Percentiles rank a stretch among this genome's conserved stretches.
Conservation (phyloP, 1,140 invertebrate species). For the Drosophila tristis region DNA sequence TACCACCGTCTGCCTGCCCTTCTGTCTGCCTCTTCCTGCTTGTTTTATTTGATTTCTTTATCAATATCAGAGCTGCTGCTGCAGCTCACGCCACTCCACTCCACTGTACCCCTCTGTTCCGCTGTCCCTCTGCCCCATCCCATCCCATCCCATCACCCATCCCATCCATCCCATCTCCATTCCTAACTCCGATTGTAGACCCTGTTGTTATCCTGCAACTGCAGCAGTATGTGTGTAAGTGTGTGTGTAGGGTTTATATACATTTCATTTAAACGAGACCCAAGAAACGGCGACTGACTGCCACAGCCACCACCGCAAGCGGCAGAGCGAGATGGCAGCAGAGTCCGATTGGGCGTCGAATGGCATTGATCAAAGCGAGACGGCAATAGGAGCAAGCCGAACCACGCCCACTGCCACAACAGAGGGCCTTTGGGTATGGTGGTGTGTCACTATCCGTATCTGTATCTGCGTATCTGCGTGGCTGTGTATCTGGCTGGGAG, state of each 20-base stretch:
- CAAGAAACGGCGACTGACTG: slow-evolving; percentile 20
- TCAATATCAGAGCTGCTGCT: slow-evolving; percentile 70
- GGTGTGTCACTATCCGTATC: slow-evolving; percentile 63
- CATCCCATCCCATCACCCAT: not conserved
- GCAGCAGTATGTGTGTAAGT: slow-evolving; percentile 63
- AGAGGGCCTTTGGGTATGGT: slow-evolving; percentile 46
- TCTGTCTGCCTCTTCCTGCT: slow-evolving; percentile 28
- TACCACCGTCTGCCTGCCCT: slow-evolving; percentile 10
- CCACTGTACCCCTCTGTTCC: slow-evolving; percentile 1
- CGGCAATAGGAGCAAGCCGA: slow-evolving; percentile 3
- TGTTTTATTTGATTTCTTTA: slow-evolving; percentile 79
- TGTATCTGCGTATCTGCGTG: slow-evolving; percentile 42
- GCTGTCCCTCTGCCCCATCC: not conserved
- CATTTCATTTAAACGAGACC: slow-evolving; percentile 77
- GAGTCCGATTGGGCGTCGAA: not conserved
- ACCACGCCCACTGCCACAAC: slow-evolving; percentile 44
- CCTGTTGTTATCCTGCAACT: slow-evolving; percentile 46
- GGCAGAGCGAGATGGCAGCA: slow-evolving; percentile 32
- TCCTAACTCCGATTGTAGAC: slow-evolving; percentile 14
- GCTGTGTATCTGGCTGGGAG: not conserved
- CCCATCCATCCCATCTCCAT: slow-evolving; percentile 3
- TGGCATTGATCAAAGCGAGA: slow-evolving; percentile 39
- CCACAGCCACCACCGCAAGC: slow-evolving; percentile 43
- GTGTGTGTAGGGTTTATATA: slow-evolving; percentile 63
- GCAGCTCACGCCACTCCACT: slow-evolving; percentile 15